Percentiles rank a stretch among this genome's conserved stretches.
Evolutionary conservation across 2,797 vertebrate species (phyloP).

Genomic region (Parotocinclus haroldoi): DNA sequence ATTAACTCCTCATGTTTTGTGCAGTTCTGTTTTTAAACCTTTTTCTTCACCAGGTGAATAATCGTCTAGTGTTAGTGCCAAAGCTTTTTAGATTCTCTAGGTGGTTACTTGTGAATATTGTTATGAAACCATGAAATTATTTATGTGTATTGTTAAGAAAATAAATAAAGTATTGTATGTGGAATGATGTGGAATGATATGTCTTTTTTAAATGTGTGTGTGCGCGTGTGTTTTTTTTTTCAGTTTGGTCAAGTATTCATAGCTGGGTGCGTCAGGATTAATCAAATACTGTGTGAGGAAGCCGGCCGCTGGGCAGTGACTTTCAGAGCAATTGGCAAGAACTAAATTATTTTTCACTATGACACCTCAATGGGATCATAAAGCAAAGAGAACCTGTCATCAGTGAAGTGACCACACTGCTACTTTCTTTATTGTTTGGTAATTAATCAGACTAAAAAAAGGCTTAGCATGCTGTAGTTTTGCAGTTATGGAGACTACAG

Average conservation of each 20-base stretch:
- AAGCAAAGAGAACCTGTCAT: slow-evolving; percentile 13
- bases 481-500: too few species aligned
- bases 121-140: slow-evolving; percentile 42
- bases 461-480: too few species aligned
- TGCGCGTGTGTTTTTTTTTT: too few species aligned
- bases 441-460: too few species aligned
- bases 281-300: neutral
- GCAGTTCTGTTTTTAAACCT: slow-evolving; percentile 38
- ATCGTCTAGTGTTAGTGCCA: slow-evolving; percentile 41
- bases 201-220: too few species aligned
- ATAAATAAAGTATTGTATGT: slow-evolving; percentile 36
- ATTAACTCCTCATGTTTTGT: slow-evolving; percentile 15
- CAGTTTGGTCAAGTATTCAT: slow-evolving; percentile 1
- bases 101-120: slow-evolving; percentile 48
- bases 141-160: slow-evolving; percentile 38
- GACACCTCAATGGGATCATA: slow-evolving; percentile 31
- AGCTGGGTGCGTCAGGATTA: slow-evolving; percentile 30
- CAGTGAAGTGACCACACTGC: slow-evolving; percentile 11
- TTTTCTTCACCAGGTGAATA: slow-evolving; percentile 13
- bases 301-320: neutral
- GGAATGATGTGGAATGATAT: slow-evolving; percentile 43
- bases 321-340: slow-evolving; percentile 35
- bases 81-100: slow-evolving; percentile 29
- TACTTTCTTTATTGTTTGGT: slow-evolving; percentile 18
- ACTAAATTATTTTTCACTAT: slow-evolving; percentile 32